Evolutionary conservation across 1,140 invertebrate species (phyloP).

Genomic region (Meloidogyne chitwoodi): DNA sequence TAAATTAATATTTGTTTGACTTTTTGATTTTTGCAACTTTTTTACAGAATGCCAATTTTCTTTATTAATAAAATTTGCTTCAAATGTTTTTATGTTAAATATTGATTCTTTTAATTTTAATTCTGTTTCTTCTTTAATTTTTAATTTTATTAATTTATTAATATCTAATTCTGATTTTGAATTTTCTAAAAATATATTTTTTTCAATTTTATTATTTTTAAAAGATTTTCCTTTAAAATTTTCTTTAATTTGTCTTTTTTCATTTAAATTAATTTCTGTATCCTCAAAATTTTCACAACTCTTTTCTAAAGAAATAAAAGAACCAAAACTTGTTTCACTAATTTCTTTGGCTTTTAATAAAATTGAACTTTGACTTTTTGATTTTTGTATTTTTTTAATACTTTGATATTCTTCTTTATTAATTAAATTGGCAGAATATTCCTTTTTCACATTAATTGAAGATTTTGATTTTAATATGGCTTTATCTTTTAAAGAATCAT

Average conservation of each 20-base stretch:
- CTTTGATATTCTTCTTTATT: background rate
- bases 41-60: background rate
- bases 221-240: background rate
- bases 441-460: background rate
- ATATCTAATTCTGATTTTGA: background rate
- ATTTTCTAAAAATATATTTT: background rate
- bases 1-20: background rate
- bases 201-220: background rate
- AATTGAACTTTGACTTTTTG: background rate
- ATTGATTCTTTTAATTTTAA: background rate
- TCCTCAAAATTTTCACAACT: background rate
- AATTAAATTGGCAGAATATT: background rate
- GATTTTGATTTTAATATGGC: background rate
- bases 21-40: background rate
- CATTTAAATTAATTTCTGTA: background rate
- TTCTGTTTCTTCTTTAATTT: background rate
- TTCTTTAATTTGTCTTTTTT: background rate
- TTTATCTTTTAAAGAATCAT: background rate
- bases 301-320: background rate
- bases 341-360: background rate
- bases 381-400: background rate
- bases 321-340: background rate
- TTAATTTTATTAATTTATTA: background rate
- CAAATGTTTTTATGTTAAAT: background rate
- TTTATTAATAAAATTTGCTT: background rate